These are phyloP conservation scores for Ctena decussata DNA, from an alignment of 2,888 invertebrate genomes.

Conservation along the genomic window DNA sequence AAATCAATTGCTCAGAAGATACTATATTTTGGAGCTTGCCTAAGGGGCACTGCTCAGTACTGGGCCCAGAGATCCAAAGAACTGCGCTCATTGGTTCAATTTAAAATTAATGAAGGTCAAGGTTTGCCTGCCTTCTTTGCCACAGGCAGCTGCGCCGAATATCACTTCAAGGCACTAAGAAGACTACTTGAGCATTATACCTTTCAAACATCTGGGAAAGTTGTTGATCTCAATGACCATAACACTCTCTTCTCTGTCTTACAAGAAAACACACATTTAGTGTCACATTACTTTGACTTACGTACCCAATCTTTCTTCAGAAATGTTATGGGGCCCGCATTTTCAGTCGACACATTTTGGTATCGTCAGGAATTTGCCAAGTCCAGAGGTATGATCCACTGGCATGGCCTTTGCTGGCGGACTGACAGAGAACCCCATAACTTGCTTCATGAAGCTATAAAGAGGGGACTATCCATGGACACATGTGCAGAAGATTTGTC, in stretches of 20 bases:
- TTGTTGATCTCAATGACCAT: neutral
- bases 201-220: neutral
- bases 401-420: slow-evolving; percentile 66
- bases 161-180: neutral
- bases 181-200: neutral
- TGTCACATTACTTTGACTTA: neutral
- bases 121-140: neutral
- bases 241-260: neutral
- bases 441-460: slow-evolving; percentile 35
- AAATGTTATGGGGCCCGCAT: slow-evolving; percentile 48
- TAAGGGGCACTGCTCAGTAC: neutral
- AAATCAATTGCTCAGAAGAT: neutral
- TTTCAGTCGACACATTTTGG: slow-evolving; percentile 62
- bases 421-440: slow-evolving; percentile 54
- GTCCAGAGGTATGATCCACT: slow-evolving; percentile 60
- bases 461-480: slow-evolving; percentile 22
- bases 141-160: neutral
- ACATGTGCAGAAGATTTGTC: slow-evolving; percentile 1
- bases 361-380: slow-evolving; percentile 60
- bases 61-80: neutral
- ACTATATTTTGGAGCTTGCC: slow-evolving; percentile 9
- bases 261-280: neutral
- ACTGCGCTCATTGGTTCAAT: neutral
- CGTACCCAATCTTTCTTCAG: slow-evolving; percentile 52
- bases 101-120: neutral